These are phyloP conservation scores for Ylistrum balloti DNA, from an alignment of 1,140 invertebrate species.

Conservation along the genomic window DNA sequence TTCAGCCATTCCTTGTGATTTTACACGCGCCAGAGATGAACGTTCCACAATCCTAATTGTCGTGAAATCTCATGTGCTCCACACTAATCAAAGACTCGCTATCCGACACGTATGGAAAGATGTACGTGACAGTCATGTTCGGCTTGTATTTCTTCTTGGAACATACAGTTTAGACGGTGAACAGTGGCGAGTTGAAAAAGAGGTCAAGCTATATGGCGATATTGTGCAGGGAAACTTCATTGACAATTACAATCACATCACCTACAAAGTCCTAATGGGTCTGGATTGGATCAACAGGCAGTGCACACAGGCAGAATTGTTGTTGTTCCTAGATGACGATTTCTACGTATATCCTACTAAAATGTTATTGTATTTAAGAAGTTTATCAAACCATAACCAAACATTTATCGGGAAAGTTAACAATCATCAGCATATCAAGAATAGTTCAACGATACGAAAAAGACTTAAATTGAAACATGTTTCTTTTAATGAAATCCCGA, in stretches of 20 bases:
- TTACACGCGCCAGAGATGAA: background rate
- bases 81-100: background rate
- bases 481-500: conserved; percentile 41
- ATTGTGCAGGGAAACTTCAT: conserved; percentile 76
- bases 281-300: conserved; percentile 88
- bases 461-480: conserved; percentile 39
- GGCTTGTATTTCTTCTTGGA: conserved; percentile 88
- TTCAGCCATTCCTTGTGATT: background rate
- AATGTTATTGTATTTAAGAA: conserved; percentile 43
- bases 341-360: conserved; percentile 34
- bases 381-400: background rate
- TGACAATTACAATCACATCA: conserved; percentile 75
- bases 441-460: conserved; percentile 6
- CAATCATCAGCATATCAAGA: background rate
- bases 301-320: conserved; percentile 87
- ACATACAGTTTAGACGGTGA: conserved; percentile 79
- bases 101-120: background rate
- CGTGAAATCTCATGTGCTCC: background rate
- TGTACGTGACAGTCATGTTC: background rate
- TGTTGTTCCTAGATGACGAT: conserved; percentile 54
- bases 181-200: conserved; percentile 59
- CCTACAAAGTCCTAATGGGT: conserved; percentile 89
- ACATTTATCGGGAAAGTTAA: conserved; percentile 22
- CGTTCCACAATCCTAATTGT: background rate
- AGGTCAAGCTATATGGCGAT: conserved; percentile 66